These are phyloP conservation scores for Telenomus remus DNA, from an alignment of 1,140 invertebrate species.

Conservation along the genomic window DNA sequence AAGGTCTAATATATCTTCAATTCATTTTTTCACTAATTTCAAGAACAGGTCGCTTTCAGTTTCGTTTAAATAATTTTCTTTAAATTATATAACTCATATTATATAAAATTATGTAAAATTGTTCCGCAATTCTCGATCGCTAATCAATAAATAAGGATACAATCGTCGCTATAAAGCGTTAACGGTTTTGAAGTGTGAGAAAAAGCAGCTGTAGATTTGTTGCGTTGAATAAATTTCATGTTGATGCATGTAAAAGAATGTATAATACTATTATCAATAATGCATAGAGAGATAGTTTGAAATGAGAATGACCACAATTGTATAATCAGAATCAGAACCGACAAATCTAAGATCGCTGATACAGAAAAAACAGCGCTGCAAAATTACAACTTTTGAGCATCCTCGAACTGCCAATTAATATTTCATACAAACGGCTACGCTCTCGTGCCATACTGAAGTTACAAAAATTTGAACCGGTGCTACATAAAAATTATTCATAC, in stretches of 20 bases:
- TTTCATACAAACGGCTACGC: slow-evolving; percentile 20
- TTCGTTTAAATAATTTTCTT: too few relatives aligned
- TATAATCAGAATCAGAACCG: slow-evolving; percentile 61
- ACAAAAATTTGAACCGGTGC: too few relatives aligned
- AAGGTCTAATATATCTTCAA: too few relatives aligned
- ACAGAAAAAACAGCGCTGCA: slow-evolving; percentile 28
- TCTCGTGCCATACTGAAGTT: not conserved
- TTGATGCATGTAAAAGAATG: slow-evolving; percentile 8
- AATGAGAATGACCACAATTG: slow-evolving; percentile 62
- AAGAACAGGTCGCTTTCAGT: too few relatives aligned
- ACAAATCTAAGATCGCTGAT: slow-evolving; percentile 58
- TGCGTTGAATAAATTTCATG: not conserved
- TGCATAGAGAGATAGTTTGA: slow-evolving; percentile 56
- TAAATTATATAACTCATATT: too few relatives aligned
- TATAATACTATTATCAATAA: slow-evolving; percentile 66
- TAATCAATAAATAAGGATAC: too few relatives aligned
- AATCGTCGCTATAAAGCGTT: too few relatives aligned
- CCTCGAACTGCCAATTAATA: slow-evolving; percentile 51
- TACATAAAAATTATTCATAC: too few relatives aligned
- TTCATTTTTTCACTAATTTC: too few relatives aligned
- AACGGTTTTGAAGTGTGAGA: too few relatives aligned
- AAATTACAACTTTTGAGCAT: slow-evolving; percentile 39
- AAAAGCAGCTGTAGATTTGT: not conserved
- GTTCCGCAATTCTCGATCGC: too few relatives aligned
- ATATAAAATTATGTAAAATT: too few relatives aligned